Base-by-base conservation (phyloP, 2,797 vertebrate genomes). In the Tiaroga cobitis region DNA sequence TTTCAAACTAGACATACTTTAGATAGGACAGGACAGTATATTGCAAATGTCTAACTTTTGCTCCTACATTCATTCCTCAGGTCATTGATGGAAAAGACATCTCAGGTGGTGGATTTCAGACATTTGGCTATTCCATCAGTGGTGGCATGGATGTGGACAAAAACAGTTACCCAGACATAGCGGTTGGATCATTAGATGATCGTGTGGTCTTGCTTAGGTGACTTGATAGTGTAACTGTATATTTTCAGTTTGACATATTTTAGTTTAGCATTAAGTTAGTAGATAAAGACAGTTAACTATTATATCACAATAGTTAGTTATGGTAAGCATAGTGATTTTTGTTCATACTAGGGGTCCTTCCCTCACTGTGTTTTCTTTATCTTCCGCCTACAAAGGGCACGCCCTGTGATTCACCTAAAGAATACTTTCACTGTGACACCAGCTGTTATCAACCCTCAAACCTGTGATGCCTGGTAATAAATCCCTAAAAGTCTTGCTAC, bases 101-200 rank as follows among this genome's bases (percentile, higher is more conserved):
- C 73, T 95, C 92, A 7, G 84, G 90, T 0, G 86, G 90, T 1
- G 85, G 77, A 3, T 95, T 97, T 85, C 77, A 43, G 34, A 97
- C 96, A 0, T 98, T 99, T 0, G 98, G 98, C 1, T 99, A 96
- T 88, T 97, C 98, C 2, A 93, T 99, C 89, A 96, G 94, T 0
- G 96, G 96, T 9, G 96, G 94, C 2, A 79, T 96, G 90, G 98
- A 99, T 0, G 94, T 97, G 67, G 98, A 99, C 1, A 88, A 91
- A 0, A 99, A 99, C 83, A 92, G 90, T 39, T 97, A 98, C 87
- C 98, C 98, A 0, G 98, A 99, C 69, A 92, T 99, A 32, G 91
- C 98, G 49, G 96, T 99, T 1, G 98, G 98, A 39, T 97, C 96
- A 59, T 90, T 99, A 90, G 95, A 96, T 0, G 94, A 98, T 88